These are phyloP conservation scores for Chionomys nivalis DNA, from an alignment of 2,113 vertebrate genomes.

Conservation along the genomic window DNA sequence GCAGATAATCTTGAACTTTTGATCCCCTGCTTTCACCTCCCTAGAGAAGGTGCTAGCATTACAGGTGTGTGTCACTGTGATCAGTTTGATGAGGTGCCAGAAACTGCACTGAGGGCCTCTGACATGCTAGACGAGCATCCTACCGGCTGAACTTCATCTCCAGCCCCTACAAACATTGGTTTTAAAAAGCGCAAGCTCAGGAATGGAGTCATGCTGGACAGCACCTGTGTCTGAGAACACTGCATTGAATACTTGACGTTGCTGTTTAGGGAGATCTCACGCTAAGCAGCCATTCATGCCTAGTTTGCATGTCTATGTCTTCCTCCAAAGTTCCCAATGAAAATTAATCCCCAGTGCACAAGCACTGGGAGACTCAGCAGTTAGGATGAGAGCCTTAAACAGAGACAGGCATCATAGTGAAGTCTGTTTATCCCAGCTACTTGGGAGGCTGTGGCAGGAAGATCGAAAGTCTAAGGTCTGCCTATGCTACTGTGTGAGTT, in stretches of 20 bases:
- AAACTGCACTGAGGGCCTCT: not conserved
- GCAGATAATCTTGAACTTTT: not conserved
- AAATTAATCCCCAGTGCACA: not conserved
- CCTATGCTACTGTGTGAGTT: not conserved
- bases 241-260: too few species aligned
- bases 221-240: not conserved
- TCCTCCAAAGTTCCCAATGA: not conserved
- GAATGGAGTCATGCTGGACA: accelerated
- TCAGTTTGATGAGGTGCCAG: not conserved
- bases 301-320: not conserved
- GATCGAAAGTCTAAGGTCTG: too few species aligned
- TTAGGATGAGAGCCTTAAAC: not conserved
- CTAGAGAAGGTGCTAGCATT: not conserved
- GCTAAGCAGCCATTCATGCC: too few species aligned
- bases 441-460: not conserved
- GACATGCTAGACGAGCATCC: not conserved
- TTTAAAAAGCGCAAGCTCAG: not conserved
- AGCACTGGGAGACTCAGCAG: not conserved
- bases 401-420: not conserved
- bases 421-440: not conserved
- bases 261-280: not conserved
- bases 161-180: not conserved
- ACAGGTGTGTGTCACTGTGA: not conserved
- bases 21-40: not conserved
- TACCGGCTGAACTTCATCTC: not conserved